A percentile compares a stretch with the other conserved stretches of the same genome.
Conservation (phyloP, 1,140 invertebrate genomes). For the Bactericera cockerelli region DNA sequence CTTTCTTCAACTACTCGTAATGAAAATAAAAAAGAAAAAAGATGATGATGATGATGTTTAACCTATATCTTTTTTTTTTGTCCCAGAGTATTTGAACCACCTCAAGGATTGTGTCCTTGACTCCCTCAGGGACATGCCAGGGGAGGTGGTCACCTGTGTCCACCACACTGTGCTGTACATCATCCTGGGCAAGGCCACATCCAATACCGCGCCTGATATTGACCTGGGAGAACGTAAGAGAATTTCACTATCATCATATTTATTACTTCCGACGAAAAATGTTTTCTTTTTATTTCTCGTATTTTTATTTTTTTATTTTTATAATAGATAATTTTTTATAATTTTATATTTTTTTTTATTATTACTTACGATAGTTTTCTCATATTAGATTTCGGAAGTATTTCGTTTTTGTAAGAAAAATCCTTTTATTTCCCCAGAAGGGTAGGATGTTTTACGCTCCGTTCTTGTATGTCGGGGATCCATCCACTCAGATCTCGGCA, state of each 20-base stretch:
- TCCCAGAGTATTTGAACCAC: constrained; percentile 39
- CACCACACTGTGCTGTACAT: constrained; percentile 44
- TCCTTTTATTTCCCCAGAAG: too few relatives aligned
- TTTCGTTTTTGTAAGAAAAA: too few relatives aligned
- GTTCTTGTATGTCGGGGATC: too few relatives aligned
- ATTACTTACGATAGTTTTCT: too few relatives aligned
- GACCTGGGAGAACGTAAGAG: constrained; percentile 52
- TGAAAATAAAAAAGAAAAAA: too few relatives aligned
- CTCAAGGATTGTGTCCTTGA: constrained; percentile 31
- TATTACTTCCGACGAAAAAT: constrained; percentile 1
- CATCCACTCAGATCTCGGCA: too few relatives aligned
- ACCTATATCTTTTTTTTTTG: not conserved
- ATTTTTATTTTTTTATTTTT: constrained; percentile 15
- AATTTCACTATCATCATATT: constrained; percentile 22
- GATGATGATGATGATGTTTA: too few relatives aligned
- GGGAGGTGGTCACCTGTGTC: constrained; percentile 29
- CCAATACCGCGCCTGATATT: constrained; percentile 55
- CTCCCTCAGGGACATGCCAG: constrained; percentile 13
- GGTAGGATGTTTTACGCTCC: too few relatives aligned
- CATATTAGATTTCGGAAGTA: too few relatives aligned
- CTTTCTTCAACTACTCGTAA: too few relatives aligned
- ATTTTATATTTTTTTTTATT: too few relatives aligned
- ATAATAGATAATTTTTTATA: constrained; percentile 7
- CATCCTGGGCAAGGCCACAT: constrained; percentile 48
- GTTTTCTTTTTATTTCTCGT: constrained; percentile 17